These are phyloP conservation scores for Scartelaos histophorus DNA, from an alignment of 2,113 vertebrate genomes.

Conservation along the genomic window DNA sequence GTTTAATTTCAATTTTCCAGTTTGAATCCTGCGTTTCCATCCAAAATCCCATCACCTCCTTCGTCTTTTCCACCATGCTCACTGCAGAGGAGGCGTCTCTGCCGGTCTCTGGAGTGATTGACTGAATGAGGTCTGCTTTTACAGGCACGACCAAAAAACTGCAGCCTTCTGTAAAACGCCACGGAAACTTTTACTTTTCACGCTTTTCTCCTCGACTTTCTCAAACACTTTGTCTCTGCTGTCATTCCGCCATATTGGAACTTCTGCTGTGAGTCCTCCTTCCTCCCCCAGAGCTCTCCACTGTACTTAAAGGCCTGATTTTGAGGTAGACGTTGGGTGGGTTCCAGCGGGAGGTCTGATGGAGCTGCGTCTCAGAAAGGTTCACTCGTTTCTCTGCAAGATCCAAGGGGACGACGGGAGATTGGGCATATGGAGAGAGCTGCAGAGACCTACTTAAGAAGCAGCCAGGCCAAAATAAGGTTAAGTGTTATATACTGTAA, in stretches of 20 bases:
- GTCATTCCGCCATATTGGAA: constrained; percentile 11
- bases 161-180: constrained; percentile 8
- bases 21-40: neutral
- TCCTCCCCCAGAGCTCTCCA: constrained; percentile 15
- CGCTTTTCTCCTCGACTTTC: constrained; percentile 30
- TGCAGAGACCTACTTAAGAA: no score
- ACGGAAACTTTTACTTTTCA: constrained; percentile 33
- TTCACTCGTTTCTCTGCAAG: neutral
- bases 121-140: constrained; percentile 46
- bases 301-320: constrained; percentile 43
- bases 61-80: neutral
- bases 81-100: neutral
- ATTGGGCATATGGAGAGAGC: neutral
- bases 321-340: neutral
- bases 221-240: constrained; percentile 45
- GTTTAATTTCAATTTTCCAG: neutral
- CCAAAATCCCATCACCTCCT: neutral
- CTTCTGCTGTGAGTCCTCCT: constrained; percentile 32
- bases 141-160: constrained; percentile 15
- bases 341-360: constrained; percentile 35
- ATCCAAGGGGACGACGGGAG: neutral
- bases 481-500: no score
- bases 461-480: no score
- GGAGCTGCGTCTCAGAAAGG: constrained; percentile 6
- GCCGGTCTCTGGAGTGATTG: constrained; percentile 29